A percentile compares a stretch with the other conserved stretches of the same genome.
phyloP scores from a whole-genome alignment of 2,113 vertebrate species.

The Notechis scutatus region DNA sequence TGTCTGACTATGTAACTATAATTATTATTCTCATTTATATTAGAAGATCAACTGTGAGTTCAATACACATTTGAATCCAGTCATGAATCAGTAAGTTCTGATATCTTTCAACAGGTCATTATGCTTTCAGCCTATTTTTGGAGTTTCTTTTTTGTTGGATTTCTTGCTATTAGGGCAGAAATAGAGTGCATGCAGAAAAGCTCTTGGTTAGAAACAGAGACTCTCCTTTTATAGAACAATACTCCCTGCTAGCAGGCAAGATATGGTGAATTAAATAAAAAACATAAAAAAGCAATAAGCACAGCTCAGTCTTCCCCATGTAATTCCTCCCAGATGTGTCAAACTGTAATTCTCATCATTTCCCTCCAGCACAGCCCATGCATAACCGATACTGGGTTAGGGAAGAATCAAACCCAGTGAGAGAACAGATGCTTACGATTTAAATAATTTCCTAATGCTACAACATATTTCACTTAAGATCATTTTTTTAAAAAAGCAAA shows the following conservation, averaged over 20 bases:
- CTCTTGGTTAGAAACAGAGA: not conserved
- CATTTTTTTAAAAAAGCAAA: not conserved
- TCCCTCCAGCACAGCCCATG: not conserved
- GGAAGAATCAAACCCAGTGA: not conserved
- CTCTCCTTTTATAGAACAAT: conserved; percentile 6
- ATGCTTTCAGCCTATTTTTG: not conserved
- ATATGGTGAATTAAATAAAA: not conserved
- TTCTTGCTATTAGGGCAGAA: not conserved
- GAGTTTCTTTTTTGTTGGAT: not conserved
- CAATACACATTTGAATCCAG: not conserved
- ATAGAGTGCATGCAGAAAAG: not conserved
- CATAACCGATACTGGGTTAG: not conserved
- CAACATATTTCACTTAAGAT: not conserved
- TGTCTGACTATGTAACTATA: not conserved
- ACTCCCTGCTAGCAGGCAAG: not conserved
- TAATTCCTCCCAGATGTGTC: not conserved
- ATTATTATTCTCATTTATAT: not conserved
- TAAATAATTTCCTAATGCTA: not conserved
- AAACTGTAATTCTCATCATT: not conserved
- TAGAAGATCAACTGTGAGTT: not conserved
- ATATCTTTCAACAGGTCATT: not conserved
- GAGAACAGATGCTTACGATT: not conserved
- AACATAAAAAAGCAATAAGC: not conserved
- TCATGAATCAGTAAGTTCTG: not conserved
- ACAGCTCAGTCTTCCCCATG: not conserved